Evolutionary conservation across 2,888 invertebrate species (phyloP).

Genomic region (Smittia aterrima): DNA sequence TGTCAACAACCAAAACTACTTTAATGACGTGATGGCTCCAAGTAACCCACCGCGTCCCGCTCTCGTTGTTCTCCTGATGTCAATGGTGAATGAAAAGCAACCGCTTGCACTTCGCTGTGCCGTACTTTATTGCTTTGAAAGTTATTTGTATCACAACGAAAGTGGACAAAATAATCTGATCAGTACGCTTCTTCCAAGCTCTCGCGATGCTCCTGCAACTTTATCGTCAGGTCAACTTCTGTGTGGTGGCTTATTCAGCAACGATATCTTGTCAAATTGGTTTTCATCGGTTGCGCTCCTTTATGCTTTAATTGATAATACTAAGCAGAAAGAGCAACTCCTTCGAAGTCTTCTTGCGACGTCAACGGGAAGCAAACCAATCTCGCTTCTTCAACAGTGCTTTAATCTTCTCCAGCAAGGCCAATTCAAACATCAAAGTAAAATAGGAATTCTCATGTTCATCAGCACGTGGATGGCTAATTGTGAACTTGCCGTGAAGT

Average conservation of each 20-base stretch:
- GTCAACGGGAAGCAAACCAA: constrained; percentile 77
- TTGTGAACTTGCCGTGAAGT: constrained; percentile 78
- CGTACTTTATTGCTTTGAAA: constrained; percentile 96
- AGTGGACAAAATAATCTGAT: constrained; percentile 83
- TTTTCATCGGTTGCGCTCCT: constrained; percentile 88
- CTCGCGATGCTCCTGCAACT: constrained; percentile 65
- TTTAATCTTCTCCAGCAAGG: constrained; percentile 80
- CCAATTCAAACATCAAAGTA: constrained; percentile 62
- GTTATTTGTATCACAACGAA: constrained; percentile 91
- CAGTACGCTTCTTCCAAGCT: constrained; percentile 86
- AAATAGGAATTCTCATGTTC: constrained; percentile 88
- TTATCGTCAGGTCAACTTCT: constrained; percentile 83
- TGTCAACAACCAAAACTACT: constrained; percentile 84
- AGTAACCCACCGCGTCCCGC: constrained; percentile 92
- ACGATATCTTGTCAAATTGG: constrained; percentile 90
- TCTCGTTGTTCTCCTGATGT: constrained; percentile 91
- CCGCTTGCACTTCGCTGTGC: constrained; percentile 86
- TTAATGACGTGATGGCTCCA: constrained; percentile 87
- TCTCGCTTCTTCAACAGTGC: constrained; percentile 87
- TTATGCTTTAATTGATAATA: constrained; percentile 85
- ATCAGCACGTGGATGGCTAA: constrained; percentile 84
- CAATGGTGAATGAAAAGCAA: constrained; percentile 98
- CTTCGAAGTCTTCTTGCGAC: constrained; percentile 87
- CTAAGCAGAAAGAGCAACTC: constrained; percentile 82
- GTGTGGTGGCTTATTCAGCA: constrained; percentile 87